Conservation (phyloP, 2,113 vertebrate genomes). For the Semicossyphus pulcher region DNA sequence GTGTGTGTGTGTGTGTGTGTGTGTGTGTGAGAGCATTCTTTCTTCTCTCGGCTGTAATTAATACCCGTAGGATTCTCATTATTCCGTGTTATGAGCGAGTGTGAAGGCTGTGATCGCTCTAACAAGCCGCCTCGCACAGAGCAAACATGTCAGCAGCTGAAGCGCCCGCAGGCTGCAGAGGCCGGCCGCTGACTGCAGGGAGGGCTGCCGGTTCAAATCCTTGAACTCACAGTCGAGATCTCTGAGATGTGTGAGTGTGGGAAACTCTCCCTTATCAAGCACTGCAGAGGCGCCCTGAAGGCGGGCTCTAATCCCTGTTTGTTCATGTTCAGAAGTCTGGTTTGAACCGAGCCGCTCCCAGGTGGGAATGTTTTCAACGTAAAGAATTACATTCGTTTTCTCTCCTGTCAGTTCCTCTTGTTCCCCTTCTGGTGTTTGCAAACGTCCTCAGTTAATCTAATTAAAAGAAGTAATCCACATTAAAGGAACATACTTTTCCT, state of each 20-base stretch:
- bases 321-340: conserved; percentile 18
- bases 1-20: conserved; percentile 26
- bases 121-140: conserved; percentile 34
- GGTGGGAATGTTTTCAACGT: conserved; percentile 9
- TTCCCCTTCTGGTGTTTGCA: neutral
- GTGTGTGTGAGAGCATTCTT: neutral
- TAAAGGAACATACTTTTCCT: neutral
- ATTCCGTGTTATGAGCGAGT: conserved; percentile 47
- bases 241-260: neutral
- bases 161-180: conserved; percentile 26
- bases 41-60: conserved; percentile 60
- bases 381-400: neutral
- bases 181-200: neutral
- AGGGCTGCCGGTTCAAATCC: conserved; percentile 54
- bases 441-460: neutral
- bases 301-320: conserved; percentile 11
- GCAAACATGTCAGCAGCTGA: conserved; percentile 36
- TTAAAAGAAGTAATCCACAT: conserved; percentile 20
- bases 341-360: conserved; percentile 12
- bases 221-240: neutral
- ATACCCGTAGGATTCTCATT: conserved; percentile 71
- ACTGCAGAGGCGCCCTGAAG: conserved; percentile 12
- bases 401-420: conserved; percentile 7
- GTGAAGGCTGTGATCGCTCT: conserved; percentile 45
- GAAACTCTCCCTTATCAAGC: neutral